Evolutionary conservation across 2,888 invertebrate genomes (phyloP), one percentile per base, ranked within the genome.

Genomic region (Caradrina kadenii): DNA sequence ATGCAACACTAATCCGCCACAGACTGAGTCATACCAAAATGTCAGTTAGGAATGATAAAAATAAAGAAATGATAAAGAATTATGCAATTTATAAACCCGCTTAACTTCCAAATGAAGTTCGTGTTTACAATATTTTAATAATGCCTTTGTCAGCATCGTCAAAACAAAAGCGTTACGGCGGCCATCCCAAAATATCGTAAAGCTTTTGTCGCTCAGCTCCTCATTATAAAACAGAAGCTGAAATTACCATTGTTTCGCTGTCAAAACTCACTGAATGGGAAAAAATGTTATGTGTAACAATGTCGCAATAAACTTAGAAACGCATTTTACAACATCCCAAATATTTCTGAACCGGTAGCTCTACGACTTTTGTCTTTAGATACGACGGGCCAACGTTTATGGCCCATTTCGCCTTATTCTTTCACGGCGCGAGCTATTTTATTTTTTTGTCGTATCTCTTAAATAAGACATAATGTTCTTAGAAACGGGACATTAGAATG

Each of bases 391-490:
- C 87, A 82, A 65, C 87, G 89, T 94, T 94, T 95, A 94, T 94
- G 91, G 91, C 88, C 92, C 93, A 93, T 94, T 93, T 91, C 88
- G 92, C 92, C 88, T 92, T 93, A 93, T 93, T 93, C 91, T 92
- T 93, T 90, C 91, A 89, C 88, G 88, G 87, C 82, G 87, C 87
- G 90, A 88, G 90, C 92, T 89, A 90, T 93, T 91, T 92, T 91
- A 91, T 92, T 94, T 92, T 88, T 93, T 93, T 93, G 92, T 92
- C 91, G 90, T 91, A 88, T 92, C 92, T 90, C 91, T 94, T 93
- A 95, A 96, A 95, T 95, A 94, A 95, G 95, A 95, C 94, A 92
- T 96, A 93, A 95, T 94, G 94, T 94, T 95, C 94, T 93, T 86
- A 94, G 95, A 94, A 95, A 94, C 92, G 93, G 91, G 89, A 93